Conservation (phyloP, 2,797 vertebrate genomes). For the Tapera naevia region DNA sequence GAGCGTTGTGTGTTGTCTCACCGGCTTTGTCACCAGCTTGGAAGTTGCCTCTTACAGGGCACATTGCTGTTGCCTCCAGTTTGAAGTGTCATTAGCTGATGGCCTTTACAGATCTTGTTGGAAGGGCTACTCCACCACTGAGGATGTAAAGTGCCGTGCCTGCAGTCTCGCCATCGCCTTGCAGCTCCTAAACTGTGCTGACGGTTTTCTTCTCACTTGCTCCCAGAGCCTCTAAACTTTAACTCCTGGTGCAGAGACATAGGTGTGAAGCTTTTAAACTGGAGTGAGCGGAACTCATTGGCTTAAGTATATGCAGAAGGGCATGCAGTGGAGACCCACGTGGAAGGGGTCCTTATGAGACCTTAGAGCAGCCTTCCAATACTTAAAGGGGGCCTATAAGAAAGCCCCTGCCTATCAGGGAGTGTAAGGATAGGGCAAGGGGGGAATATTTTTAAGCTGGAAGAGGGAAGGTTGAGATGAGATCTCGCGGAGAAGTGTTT, state of each 20-base stretch:
- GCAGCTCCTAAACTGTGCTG: neutral
- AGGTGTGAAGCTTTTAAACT: neutral
- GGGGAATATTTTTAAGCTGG: too few species aligned
- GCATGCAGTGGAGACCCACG: neutral
- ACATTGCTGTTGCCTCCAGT: neutral
- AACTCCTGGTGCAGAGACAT: neutral
- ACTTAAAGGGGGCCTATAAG: too few species aligned
- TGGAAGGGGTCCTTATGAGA: neutral
- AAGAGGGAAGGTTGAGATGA: too few species aligned
- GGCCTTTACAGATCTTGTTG: neutral
- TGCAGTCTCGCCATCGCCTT: neutral
- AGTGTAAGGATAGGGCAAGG: too few species aligned
- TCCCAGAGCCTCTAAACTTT: neutral
- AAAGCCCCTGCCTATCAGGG: too few species aligned
- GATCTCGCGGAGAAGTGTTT: too few species aligned
- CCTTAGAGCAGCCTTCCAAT: too few species aligned
- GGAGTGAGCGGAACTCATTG: neutral
- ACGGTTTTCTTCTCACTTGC: neutral
- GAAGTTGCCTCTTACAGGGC: neutral
- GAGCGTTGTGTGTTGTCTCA: neutral
- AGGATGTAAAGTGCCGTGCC: neutral
- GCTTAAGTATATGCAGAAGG: neutral
- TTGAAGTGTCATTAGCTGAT: neutral
- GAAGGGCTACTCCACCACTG: neutral
- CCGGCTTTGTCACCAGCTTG: neutral